Evolutionary conservation across 2,113 vertebrate genomes (phyloP), one percentile per base, ranked within the genome.

Genomic region (Chroicocephalus ridibundus): DNA sequence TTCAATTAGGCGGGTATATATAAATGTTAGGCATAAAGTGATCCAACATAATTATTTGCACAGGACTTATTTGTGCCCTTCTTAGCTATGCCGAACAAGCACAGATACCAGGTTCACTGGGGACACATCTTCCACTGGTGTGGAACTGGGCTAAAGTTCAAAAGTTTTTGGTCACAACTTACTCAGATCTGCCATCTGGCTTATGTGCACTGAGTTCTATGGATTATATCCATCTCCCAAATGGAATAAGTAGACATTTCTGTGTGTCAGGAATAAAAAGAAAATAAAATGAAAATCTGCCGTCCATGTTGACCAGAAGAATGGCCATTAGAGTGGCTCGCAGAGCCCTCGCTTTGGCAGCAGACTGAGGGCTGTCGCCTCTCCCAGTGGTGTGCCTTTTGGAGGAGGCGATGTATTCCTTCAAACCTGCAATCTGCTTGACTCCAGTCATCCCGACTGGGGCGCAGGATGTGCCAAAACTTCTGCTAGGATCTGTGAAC

Each of bases 1-100:
- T 98, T 98, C 98, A 98, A 98, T 98, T 98, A 98, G 97, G 88
- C 80, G 5, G 88, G 87, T 94, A 97, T 98, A 95, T 97, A 97
- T 92, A 97, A 98, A 98, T 96, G 95, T 94, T 98, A 98, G 91
- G 97, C 97, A 96, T 97, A 98, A 98, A 96, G 88, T 77, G 97
- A 95, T 97, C 93, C 97, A 97, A 96, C 90, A 72, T 97, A 97
- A 98, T 98, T 98, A 97, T 98, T 97, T 98, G 98, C 97, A 97
- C 81, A 97, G 97, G 97, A 98, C 96, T 98, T 98, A 98, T 97
- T 98, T 98, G 96, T 97, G 96, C 95, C 96, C 94, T 97, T 98
- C 97, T 97, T 96, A 97, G 95, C 97, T 96, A 94, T 96, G 96
- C 96, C 19, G 97, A 97, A 85, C 38, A 96, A 97, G 94, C 61